Percentiles rank a stretch among this genome's conserved stretches.
phyloP scores from a whole-genome alignment of 35 echinoderm and acorn worm species.

The Holothuria glaberrima region DNA sequence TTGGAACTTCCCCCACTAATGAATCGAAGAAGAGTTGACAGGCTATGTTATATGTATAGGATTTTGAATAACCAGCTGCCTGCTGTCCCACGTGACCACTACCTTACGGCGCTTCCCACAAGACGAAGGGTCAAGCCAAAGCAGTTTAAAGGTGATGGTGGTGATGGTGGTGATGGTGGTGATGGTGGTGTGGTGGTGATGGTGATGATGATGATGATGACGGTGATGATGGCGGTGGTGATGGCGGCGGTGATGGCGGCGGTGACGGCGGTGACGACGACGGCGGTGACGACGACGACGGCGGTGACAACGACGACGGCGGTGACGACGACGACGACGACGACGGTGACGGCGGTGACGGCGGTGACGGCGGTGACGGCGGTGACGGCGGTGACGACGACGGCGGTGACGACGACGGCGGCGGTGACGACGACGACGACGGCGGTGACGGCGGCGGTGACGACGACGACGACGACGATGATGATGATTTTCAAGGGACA shows the following conservation, averaged over 20 bases:
- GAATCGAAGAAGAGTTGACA: no score
- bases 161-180: slow-evolving; percentile 47
- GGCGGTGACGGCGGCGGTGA: slow-evolving; percentile 12
- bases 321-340: slow-evolving; percentile 27
- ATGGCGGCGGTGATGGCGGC: slow-evolving; percentile 24
- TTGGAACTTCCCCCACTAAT: no score
- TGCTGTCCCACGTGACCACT: no score
- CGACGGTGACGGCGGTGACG: not conserved
- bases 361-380: slow-evolving; percentile 5
- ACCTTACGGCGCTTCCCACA: no score
- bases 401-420: not conserved
- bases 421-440: not conserved
- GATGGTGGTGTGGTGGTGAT: no score
- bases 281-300: slow-evolving; percentile 17
- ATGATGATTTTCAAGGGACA: not conserved
- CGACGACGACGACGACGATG: slow-evolving; percentile 15
- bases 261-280: slow-evolving; percentile 21
- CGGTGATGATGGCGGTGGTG: slow-evolving; percentile 27
- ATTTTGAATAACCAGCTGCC: no score
- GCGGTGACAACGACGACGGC: not conserved
- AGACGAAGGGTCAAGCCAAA: no score
- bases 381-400: not conserved
- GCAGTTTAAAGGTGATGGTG: not conserved
- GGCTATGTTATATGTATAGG: no score
- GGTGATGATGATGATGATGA: slow-evolving; percentile 31